Conservation (phyloP, 2,797 vertebrate genomes). For the Ctenochaetus hawaiiensis region DNA sequence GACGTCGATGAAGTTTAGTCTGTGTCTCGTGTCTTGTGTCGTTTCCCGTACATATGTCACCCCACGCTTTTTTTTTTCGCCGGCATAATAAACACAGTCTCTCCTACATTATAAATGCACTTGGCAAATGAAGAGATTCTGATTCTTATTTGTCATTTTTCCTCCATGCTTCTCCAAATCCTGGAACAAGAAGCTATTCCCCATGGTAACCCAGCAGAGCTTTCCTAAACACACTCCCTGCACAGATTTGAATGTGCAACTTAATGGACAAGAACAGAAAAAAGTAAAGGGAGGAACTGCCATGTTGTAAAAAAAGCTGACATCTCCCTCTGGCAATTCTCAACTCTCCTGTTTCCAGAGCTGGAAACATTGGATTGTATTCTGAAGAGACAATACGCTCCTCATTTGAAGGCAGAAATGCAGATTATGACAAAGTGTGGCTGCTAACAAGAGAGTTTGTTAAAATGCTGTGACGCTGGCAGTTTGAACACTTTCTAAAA, state of each 20-base stretch:
- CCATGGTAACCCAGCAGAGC: conserved; percentile 74
- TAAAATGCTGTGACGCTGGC: conserved; percentile 45
- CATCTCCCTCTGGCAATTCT: conserved; percentile 64
- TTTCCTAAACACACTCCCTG: conserved; percentile 79
- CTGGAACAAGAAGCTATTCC: conserved; percentile 64
- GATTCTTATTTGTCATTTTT: conserved; percentile 70
- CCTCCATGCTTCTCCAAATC: conserved; percentile 61
- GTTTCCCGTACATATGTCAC: not conserved
- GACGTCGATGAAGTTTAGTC: not conserved
- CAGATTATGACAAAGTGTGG: conserved; percentile 37
- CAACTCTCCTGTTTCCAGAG: conserved; percentile 55
- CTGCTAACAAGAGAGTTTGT: conserved; percentile 32
- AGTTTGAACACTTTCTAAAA: conserved; percentile 44
- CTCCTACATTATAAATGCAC: conserved; percentile 29
- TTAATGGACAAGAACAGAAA: conserved; percentile 63
- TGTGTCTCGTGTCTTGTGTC: not conserved
- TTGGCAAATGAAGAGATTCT: conserved; percentile 53
- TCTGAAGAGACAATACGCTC: conserved; percentile 41
- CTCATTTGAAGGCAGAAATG: conserved; percentile 46
- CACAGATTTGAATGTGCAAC: conserved; percentile 52
- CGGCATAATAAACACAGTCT: conserved; percentile 20
- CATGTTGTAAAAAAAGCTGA: conserved; percentile 74
- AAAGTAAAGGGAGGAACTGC: conserved; percentile 60
- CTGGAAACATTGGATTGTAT: conserved; percentile 67
- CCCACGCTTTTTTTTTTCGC: conserved; percentile 11